Conservation (phyloP, 2,888 invertebrate genomes). For the Laspeyria flexula region DNA sequence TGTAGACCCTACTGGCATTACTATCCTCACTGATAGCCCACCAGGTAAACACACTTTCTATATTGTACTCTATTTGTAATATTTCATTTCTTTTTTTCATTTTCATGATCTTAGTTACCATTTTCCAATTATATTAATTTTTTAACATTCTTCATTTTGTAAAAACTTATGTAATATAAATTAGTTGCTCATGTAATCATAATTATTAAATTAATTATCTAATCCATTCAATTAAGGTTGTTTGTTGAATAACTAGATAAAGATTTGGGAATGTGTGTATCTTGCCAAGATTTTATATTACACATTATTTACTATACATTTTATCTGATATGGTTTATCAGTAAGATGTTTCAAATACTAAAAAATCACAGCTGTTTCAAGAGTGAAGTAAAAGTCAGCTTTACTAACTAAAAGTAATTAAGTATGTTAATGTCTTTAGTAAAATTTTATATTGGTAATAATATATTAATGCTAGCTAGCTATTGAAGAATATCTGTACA, state of each 20-base stretch:
- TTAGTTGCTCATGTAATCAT: neutral
- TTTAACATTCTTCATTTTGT: slow-evolving; percentile 1
- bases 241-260: neutral
- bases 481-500: slow-evolving; percentile 3
- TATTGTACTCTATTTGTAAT: neutral
- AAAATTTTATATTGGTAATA: too few relatives aligned
- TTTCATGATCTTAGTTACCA: neutral
- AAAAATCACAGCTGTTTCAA: too few relatives aligned
- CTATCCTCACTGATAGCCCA: slow-evolving; percentile 89
- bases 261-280: neutral
- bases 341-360: too few relatives aligned
- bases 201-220: neutral
- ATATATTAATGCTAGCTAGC: too few relatives aligned
- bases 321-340: neutral
- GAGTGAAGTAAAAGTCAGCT: too few relatives aligned
- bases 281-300: neutral
- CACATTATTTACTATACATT: neutral
- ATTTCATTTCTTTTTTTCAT: neutral
- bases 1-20: slow-evolving; percentile 92
- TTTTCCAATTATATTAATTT: neutral
- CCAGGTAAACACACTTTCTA: slow-evolving; percentile 67
- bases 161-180: neutral
- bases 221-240: neutral
- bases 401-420: too few relatives aligned
- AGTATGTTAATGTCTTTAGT: too few relatives aligned